These are phyloP conservation scores for Aptenodytes forsteri DNA, from an alignment of 2,113 vertebrate genomes.

Conservation along the genomic window DNA sequence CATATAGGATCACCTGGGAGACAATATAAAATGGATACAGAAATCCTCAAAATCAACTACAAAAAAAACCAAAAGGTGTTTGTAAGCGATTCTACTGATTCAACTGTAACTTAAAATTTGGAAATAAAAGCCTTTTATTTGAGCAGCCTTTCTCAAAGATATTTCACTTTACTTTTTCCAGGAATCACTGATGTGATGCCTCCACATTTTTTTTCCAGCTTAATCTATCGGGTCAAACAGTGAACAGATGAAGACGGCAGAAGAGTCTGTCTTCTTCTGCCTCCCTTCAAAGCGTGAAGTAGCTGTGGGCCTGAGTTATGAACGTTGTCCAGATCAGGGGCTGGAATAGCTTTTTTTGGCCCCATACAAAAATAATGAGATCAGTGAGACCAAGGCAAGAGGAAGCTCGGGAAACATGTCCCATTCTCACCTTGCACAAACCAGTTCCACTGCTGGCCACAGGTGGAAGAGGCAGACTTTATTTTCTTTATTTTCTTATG, in stretches of 20 bases:
- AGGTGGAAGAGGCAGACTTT: neutral
- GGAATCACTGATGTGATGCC: neutral
- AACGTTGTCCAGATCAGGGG: neutral
- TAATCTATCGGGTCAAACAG: neutral
- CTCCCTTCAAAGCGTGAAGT: neutral
- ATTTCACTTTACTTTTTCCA: neutral
- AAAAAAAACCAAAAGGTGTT: neutral
- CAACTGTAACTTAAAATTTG: neutral
- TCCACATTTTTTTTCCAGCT: neutral
- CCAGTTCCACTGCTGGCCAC: neutral
- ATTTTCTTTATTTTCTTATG: neutral
- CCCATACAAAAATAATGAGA: neutral
- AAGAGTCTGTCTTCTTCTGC: neutral
- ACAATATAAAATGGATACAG: neutral
- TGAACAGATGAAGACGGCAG: neutral
- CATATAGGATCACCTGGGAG: neutral
- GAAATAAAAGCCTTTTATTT: neutral
- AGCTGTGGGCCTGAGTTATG: neutral
- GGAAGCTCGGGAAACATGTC: neutral
- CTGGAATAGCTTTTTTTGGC: neutral
- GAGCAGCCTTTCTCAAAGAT: neutral
- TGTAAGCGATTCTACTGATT: neutral
- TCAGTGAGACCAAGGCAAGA: neutral
- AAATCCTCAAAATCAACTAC: neutral
- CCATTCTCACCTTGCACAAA: neutral